phyloP scores from a whole-genome alignment of 2,888 invertebrate species.

The Tenodera sinensis region DNA sequence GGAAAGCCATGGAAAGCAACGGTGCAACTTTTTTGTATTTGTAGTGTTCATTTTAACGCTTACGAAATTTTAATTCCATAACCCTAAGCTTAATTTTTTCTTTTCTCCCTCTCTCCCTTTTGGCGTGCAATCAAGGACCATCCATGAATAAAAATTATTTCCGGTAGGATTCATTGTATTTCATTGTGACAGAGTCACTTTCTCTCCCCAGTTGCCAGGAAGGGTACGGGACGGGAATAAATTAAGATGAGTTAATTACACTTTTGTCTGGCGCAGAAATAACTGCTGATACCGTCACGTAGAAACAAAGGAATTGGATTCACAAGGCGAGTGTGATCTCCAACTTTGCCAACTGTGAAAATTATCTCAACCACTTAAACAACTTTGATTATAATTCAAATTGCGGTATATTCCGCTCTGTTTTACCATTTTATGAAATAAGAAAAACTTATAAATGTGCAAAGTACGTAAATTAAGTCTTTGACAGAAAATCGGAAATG shows the following conservation, averaged over 20 bases:
- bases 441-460: neutral
- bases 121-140: neutral
- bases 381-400: neutral
- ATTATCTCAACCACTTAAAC: neutral
- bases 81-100: neutral
- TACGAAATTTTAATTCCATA: neutral
- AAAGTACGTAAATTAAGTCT: neutral
- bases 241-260: neutral
- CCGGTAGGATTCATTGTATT: neutral
- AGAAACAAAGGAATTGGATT: neutral
- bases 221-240: neutral
- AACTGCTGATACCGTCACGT: neutral
- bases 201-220: neutral
- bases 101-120: neutral
- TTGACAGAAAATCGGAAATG: neutral
- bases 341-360: neutral
- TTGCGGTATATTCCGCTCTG: neutral
- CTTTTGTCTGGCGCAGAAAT: neutral
- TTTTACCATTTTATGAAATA: neutral
- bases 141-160: neutral
- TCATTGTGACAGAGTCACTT: neutral
- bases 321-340: neutral
- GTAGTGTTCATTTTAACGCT: neutral
- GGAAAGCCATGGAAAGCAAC: too few relatives aligned
- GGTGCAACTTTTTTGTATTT: neutral